Base-by-base conservation (phyloP, 2,888 invertebrate genomes). In the Phrixothrix hirtus region DNA sequence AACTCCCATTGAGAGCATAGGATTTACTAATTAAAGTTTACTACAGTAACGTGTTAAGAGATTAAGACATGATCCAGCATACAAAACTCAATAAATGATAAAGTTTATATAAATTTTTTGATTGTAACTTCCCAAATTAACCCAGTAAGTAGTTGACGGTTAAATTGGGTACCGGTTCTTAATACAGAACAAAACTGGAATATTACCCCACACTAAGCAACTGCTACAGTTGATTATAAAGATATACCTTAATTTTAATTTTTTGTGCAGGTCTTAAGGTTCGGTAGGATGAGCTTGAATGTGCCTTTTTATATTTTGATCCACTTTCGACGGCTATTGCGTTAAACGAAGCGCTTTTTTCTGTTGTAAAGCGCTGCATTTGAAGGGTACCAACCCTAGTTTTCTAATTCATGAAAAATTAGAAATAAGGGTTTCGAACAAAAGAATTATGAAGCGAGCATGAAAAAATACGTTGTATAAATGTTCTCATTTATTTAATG, bases 191-290 rank as follows among this genome's bases (percentile, higher is more conserved):
- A 54, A 59, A 57, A 53, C 39, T 42, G 29, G 25, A 36, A 42
- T 50, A 25, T 47, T 39, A 35, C 57, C 57, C 53, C 57, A 45
- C 49, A 57, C 43, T 41, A 34, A 48, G 65, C 63, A 63, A 63
- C 63, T 63, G 64, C 61, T 62, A 63, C 58, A 62, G 57, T 63
- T 64, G 62, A 60, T 64, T 64, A 65, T 61, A 62, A 55, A 58
- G 61, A 63, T 65, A 66, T 63, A 61, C 62, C 63, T 60, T 50
- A 44, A 55, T 54, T 65, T 65, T 64, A 66, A 59, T 61, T 41
- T 53, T 25, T 9, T 21, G 38, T 38, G 11, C 14, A 38, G 49
- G 52, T 50, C 50, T 53, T 59, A 58, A 50, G 56, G 55, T 49
- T 58, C 58, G 64, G 59, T 60, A 63, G 58, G 58, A 60, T 63